phyloP scores from a whole-genome alignment of 2,797 vertebrate species.

The Channallabes apus region DNA sequence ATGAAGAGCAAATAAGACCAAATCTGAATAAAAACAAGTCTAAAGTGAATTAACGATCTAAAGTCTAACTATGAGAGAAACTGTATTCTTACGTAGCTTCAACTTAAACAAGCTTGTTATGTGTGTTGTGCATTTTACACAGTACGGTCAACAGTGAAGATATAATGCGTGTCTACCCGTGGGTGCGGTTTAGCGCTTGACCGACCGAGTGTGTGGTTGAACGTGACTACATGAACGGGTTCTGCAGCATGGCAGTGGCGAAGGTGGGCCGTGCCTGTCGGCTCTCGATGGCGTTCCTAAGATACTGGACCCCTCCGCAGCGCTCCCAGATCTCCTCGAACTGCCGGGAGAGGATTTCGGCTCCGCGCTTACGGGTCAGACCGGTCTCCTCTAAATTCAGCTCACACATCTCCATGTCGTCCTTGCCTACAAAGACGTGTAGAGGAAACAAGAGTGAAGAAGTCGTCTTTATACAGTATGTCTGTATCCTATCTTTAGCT shows the following conservation, averaged over 20 bases:
- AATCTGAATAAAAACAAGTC: constrained; percentile 68
- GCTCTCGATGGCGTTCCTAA: constrained; percentile 90
- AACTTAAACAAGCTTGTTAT: constrained; percentile 26
- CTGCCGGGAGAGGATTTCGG: constrained; percentile 91
- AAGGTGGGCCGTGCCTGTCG: constrained; percentile 91
- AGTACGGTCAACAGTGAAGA: not conserved
- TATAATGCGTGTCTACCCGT: not conserved
- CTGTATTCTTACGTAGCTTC: constrained; percentile 72
- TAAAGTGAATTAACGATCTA: not conserved
- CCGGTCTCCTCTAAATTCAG: constrained; percentile 96
- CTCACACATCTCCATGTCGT: constrained; percentile 99
- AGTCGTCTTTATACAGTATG: too few species aligned
- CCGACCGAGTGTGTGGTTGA: not conserved
- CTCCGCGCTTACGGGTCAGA: constrained; percentile 89
- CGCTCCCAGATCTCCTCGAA: constrained; percentile 98
- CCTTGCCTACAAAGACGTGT: constrained; percentile 79
- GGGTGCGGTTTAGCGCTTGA: not conserved
- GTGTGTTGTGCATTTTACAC: not conserved
- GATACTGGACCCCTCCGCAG: constrained; percentile 91
- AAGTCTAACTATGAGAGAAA: constrained; percentile 57
- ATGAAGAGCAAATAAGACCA: constrained; percentile 63
- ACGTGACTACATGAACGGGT: constrained; percentile 75
- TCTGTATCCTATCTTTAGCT: too few species aligned
- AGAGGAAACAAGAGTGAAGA: not conserved
- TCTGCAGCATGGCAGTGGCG: constrained; percentile 95